These are phyloP conservation scores for Crambe crambe DNA, from an alignment of 37 sponge, comb jelly and placozoan genomes.

Conservation along the genomic window DNA sequence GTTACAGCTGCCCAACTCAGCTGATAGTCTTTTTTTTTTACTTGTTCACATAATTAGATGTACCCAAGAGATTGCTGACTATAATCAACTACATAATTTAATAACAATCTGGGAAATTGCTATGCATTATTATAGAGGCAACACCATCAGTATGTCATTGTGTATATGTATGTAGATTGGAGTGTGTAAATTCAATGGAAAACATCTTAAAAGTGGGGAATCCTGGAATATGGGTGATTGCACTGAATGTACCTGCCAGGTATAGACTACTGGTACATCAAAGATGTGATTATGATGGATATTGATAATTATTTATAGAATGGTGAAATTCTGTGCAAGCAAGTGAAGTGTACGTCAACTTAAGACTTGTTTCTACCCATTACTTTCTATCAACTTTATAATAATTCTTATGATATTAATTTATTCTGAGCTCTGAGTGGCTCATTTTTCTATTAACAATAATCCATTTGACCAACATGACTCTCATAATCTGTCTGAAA, in stretches of 20 bases:
- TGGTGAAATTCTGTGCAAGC: background rate
- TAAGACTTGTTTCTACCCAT: background rate
- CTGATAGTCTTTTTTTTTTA: no score
- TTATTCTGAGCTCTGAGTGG: background rate
- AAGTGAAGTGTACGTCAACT: background rate
- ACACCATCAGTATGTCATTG: no score
- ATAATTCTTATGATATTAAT: background rate
- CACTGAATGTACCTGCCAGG: constrained; percentile 9
- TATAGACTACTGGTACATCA: background rate
- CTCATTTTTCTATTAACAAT: no score
- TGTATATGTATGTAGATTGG: no score
- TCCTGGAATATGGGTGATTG: constrained; percentile 9
- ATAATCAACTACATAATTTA: no score
- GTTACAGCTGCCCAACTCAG: no score
- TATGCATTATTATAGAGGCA: no score
- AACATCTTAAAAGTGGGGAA: background rate
- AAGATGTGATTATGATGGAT: background rate
- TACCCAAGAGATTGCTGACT: no score
- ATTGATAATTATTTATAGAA: background rate
- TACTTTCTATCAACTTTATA: background rate
- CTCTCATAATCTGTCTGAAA: no score
- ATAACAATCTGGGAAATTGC: no score
- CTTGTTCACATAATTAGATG: no score
- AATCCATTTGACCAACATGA: no score
- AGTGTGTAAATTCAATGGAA: constrained; percentile 11